Conservation (phyloP, 2,113 vertebrate species). For the Morphnarchus princeps region DNA sequence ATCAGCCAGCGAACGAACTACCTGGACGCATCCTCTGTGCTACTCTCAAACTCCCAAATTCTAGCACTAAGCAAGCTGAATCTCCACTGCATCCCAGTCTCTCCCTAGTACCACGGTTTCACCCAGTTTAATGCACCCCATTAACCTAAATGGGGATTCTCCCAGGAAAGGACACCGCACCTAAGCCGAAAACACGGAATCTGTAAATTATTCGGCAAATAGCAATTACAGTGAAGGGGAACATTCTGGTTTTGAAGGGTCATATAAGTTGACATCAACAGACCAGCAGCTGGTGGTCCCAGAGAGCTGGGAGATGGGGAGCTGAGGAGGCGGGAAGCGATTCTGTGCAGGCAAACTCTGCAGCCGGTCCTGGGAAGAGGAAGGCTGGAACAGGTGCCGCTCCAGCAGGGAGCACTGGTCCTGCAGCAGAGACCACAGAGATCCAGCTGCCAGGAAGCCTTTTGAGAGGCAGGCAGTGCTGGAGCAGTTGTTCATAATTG, state of each 20-base stretch:
- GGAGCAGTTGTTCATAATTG: background rate
- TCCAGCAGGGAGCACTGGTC: background rate
- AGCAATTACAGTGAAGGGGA: background rate
- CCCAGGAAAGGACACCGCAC: background rate
- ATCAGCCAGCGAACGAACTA: background rate
- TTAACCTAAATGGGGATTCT: background rate
- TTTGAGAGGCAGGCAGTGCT: background rate
- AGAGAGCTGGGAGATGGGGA: background rate
- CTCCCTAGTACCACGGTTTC: fast-evolving
- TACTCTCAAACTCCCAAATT: background rate
- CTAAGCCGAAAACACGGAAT: background rate
- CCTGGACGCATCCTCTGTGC: background rate
- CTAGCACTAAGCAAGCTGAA: background rate
- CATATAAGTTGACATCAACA: fast-evolving
- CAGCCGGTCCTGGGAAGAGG: background rate
- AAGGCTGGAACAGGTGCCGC: background rate
- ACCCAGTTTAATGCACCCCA: background rate
- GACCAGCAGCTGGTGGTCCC: background rate
- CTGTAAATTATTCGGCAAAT: background rate
- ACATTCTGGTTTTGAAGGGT: background rate
- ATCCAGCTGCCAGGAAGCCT: background rate
- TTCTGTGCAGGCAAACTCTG: background rate
- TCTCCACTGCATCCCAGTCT: background rate
- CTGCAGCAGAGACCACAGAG: background rate
- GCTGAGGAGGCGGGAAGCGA: background rate